Percentiles rank a stretch among this genome's conserved stretches.
Evolutionary conservation across 2,888 invertebrate species (phyloP).

Genomic region (Liposcelis brunnea): DNA sequence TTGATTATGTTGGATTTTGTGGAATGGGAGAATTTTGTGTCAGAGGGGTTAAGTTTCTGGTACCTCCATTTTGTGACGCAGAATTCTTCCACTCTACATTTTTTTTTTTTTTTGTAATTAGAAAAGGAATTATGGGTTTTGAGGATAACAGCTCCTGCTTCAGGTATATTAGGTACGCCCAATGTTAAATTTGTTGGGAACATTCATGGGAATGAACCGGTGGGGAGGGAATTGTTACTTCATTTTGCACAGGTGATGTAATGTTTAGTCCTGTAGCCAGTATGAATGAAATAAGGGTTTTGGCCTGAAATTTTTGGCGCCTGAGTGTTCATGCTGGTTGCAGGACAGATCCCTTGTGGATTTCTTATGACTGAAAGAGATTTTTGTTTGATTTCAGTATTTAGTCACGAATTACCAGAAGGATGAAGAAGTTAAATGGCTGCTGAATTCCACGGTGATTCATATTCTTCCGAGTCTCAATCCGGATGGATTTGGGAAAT

Average conservation of each 20-base stretch:
- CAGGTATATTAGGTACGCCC: slow-evolving; percentile 31
- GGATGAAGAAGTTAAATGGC: slow-evolving; percentile 29
- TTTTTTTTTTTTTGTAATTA: slow-evolving; percentile 15
- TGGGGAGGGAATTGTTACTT: slow-evolving; percentile 47
- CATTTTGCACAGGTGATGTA: slow-evolving; percentile 35
- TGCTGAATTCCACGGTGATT: slow-evolving; percentile 38
- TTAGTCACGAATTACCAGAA: slow-evolving; percentile 29
- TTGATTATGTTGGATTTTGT: neutral
- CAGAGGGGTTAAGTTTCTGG: no score
- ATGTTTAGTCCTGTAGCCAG: no score
- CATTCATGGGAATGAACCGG: slow-evolving; percentile 55
- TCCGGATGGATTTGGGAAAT: slow-evolving; percentile 38
- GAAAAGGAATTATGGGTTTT: slow-evolving; percentile 40
- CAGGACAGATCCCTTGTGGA: no score
- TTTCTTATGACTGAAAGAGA: no score
- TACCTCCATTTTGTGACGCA: no score
- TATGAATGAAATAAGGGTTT: no score
- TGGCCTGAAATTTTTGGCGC: no score
- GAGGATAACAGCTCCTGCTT: slow-evolving; percentile 29
- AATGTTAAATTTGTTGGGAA: slow-evolving; percentile 56
- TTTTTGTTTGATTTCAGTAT: slow-evolving; percentile 29
- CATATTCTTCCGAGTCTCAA: slow-evolving; percentile 48
- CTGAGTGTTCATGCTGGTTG: no score
- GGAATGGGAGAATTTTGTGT: no score
- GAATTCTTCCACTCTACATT: no score